Evolutionary conservation across 2,888 invertebrate species (phyloP), one percentile per base, ranked within the genome.

Genomic region (Thelaira solivaga): DNA sequence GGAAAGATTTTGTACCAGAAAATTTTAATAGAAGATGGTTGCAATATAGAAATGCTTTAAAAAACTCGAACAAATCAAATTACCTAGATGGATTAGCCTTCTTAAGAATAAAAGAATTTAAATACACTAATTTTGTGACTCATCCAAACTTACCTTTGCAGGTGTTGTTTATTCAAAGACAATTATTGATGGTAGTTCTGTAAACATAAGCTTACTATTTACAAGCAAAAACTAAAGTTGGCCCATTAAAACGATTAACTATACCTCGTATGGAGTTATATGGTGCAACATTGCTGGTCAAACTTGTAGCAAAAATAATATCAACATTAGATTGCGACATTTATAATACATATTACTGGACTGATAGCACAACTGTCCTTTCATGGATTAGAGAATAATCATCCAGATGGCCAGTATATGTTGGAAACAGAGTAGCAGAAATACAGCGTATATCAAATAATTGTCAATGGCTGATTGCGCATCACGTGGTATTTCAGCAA

Each of bases 311-410:
- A 8, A 34, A 34, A 8, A 4, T 34, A 3, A 34, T n/a, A 2
- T 34, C 31, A 7, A 47, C 34, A 36, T n/a, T 55, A 13, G 16
- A 68, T 5, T 5, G 20, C 43, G 10, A 24, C n/a, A 13, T 39
- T 24, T 55, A 31, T 5, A 24, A 76, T 16, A 18, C 64, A 16
- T 43, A 24, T 2, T 59, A 43, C 11, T 76, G 65, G 65, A 77
- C 72, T 13, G 72, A 77, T 49, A 59, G 71, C 20, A 62, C 72
- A n/a, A 61, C 59, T 2, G 72, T 77, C 8, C 26, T 77, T 18
- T 36, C 61, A 11, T 76, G 72, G 72, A 72, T 76, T 29, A 59
- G 71, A 4, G 22, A 47, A 7, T 20, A 62, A 18, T 43, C 62
- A 16, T 43, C 53, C 7, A 41, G 20, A 8, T 72, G 71, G 53